phyloP scores from a whole-genome alignment of 2,888 invertebrate species.

The Apodemia duryi region DNA sequence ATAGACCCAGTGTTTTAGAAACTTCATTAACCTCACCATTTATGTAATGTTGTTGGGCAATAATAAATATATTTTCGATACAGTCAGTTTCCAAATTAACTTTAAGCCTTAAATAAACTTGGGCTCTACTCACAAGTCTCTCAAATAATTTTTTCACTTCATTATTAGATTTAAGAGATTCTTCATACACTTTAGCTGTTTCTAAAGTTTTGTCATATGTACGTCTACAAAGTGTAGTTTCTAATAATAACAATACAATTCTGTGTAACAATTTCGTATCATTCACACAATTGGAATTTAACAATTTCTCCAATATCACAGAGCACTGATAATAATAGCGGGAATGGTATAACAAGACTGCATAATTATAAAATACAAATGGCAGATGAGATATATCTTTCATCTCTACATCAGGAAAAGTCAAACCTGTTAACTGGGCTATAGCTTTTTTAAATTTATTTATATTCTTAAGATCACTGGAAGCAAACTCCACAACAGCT shows the following conservation, averaged over 20 bases:
- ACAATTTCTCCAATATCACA: constrained; percentile 59
- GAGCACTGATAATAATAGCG: constrained; percentile 85
- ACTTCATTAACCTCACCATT: constrained; percentile 67
- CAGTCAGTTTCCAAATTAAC: constrained; percentile 52
- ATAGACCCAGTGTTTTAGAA: constrained; percentile 56
- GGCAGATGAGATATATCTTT: constrained; percentile 53
- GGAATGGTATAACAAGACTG: constrained; percentile 87
- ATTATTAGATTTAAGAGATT: constrained; percentile 51
- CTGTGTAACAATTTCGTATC: constrained; percentile 58
- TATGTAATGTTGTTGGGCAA: constrained; percentile 66
- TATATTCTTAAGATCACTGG: constrained; percentile 84
- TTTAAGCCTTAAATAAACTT: constrained; percentile 52
- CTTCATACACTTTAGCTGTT: constrained; percentile 57
- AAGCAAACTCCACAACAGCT: constrained; percentile 89
- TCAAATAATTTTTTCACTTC: constrained; percentile 58
- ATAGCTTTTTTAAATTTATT: constrained; percentile 85
- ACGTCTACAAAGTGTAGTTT: constrained; percentile 64
- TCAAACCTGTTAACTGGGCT: constrained; percentile 78
- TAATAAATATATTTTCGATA: constrained; percentile 67
- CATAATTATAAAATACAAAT: constrained; percentile 86
- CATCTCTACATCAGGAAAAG: constrained; percentile 61
- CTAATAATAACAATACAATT: constrained; percentile 58
- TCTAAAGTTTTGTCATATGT: constrained; percentile 65
- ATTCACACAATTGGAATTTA: constrained; percentile 52
- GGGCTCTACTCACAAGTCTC: constrained; percentile 60